Evolutionary conservation across 2,113 vertebrate genomes (phyloP).

Genomic region (Lipotes vexillifer): DNA sequence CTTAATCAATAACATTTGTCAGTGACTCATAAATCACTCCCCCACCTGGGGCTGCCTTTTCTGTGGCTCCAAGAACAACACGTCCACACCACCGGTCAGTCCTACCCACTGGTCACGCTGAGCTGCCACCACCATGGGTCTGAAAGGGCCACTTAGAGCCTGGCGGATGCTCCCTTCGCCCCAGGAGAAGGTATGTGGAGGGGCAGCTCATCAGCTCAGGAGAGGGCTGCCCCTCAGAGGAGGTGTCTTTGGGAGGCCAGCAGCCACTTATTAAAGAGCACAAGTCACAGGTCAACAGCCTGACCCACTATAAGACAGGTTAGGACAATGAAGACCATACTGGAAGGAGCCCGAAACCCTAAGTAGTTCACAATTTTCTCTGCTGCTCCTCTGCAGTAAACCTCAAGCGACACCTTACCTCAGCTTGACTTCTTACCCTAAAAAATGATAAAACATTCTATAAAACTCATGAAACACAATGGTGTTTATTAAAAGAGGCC

Average conservation of each 20-base stretch:
- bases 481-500: not conserved
- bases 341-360: not conserved
- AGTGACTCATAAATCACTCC: not conserved
- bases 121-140: not conserved
- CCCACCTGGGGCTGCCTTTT: not conserved
- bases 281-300: not conserved
- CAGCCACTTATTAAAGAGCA: not conserved
- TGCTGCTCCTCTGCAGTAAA: not conserved
- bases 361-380: slow-evolving; percentile 68
- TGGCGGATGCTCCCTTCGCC: fast-evolving
- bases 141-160: not conserved
- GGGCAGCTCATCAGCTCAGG: not conserved
- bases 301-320: not conserved
- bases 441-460: not conserved
- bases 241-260: no score
- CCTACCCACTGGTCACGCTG: not conserved
- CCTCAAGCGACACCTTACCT: not conserved
- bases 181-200: not conserved
- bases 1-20: no score
- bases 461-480: not conserved
- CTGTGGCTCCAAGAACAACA: not conserved
- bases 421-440: not conserved
- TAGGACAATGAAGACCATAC: not conserved
- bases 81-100: not conserved
- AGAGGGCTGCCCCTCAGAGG: not conserved